Evolutionary conservation across 1,140 invertebrate species (phyloP), one percentile per base, ranked within the genome.

Genomic region (Asbolus verrucosus): DNA sequence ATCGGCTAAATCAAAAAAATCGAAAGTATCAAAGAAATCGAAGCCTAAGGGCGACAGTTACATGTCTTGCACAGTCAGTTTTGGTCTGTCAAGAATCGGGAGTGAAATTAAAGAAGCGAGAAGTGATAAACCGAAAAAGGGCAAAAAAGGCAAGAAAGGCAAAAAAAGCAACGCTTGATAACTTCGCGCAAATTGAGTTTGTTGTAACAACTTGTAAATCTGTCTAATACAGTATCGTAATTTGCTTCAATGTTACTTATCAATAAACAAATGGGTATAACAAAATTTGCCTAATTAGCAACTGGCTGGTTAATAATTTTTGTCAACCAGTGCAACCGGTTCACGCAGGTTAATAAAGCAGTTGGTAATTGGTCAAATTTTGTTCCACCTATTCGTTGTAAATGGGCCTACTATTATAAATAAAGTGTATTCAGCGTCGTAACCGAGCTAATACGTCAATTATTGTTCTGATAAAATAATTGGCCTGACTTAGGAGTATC

Each of bases 51-150:
- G 13, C 2, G 61, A 60, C 13, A 68, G 36, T 9, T 19, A 16
- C 13, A 21, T 69, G 21, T 63, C 66, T 27, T 72, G 65, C 60
- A 18, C 69, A 65, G 33, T 69, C 15, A 61, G 59, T 21, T 69
- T 72, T 66, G 68, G 71, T 9, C 43, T 61, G 21, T 24, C 46
- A 5, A 24, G 46, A 13, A 11, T 54, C 6, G 46, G 46, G 9
- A 2, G 18, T 27, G 21, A 24, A 13, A 8, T 54, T 11, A 27
- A 11, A 54, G 46, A 54, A 5, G 21, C 6, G 3, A 24, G 13
- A 54, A 54, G 46, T 54, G 11, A 2, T 9, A 9, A 24, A 24
- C 27, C 11, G 0, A 67, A 65, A 38, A 62, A 62, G 21, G 27
- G 46, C 2, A 71, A 68, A 15, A 68, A 68, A 38, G 1, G 15